Evolutionary conservation across 2,797 vertebrate species (phyloP).

Genomic region (Microchirus variegatus): DNA sequence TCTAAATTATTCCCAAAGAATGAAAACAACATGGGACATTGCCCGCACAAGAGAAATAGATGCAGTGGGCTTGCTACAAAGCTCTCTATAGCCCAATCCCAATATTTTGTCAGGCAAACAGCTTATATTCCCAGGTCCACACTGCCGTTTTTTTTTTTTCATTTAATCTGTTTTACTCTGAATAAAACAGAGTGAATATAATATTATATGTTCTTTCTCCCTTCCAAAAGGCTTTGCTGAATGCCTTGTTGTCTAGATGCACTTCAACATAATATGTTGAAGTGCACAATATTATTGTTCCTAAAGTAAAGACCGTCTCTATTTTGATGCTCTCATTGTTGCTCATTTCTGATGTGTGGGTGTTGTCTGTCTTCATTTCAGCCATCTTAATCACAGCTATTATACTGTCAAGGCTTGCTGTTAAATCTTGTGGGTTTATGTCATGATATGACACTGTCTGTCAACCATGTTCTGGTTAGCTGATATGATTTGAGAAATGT

Average conservation of each 20-base stretch:
- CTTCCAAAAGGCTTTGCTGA: conserved; percentile 15
- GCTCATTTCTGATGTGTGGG: conserved; percentile 43
- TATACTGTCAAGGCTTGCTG: background rate
- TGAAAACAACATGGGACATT: conserved; percentile 24
- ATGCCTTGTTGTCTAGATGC: conserved; percentile 28
- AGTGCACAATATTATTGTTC: too few species aligned
- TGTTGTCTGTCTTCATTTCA: conserved; percentile 46
- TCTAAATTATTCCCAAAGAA: conserved; percentile 18
- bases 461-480: background rate
- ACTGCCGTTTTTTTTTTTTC: conserved; percentile 23
- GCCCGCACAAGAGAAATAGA: conserved; percentile 24
- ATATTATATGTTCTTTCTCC: background rate
- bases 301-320: conserved; percentile 4
- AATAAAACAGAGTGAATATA: conserved; percentile 15
- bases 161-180: conserved; percentile 14
- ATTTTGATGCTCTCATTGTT: conserved; percentile 26
- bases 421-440: conserved; percentile 9
- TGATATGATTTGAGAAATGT: background rate
- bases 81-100: conserved; percentile 28
- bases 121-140: conserved; percentile 20
- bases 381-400: conserved; percentile 33
- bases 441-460: conserved; percentile 8
- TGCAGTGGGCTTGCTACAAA: conserved; percentile 12
- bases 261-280: conserved; percentile 1
- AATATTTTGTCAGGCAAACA: conserved; percentile 42